These are phyloP conservation scores for Sminthopsis crassicaudata DNA, from an alignment of 2,113 vertebrate species.

Conservation along the genomic window DNA sequence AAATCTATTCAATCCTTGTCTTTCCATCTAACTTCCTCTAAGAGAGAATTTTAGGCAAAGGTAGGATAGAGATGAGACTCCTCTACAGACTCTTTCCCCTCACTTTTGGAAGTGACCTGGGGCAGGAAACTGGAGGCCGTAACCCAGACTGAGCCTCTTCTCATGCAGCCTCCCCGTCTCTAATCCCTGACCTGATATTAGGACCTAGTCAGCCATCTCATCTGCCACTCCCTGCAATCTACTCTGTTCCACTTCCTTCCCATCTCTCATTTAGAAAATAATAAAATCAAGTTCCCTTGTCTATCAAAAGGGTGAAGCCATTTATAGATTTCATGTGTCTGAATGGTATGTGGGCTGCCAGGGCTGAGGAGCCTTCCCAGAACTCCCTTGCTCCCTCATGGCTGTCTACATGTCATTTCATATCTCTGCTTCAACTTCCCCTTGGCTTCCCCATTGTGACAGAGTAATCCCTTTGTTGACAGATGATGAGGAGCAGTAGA, in stretches of 20 bases:
- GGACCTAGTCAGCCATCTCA: not conserved
- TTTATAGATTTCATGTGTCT: not conserved
- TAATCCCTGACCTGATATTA: not conserved
- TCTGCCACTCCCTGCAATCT: not conserved
- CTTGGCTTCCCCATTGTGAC: not conserved
- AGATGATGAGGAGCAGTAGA: not conserved
- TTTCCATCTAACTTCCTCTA: not conserved
- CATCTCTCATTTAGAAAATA: not conserved
- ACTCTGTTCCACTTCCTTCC: not conserved
- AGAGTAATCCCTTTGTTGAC: not conserved
- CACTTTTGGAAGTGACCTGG: not conserved
- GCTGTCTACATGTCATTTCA: not conserved
- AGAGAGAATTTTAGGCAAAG: not conserved
- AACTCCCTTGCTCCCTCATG: not conserved
- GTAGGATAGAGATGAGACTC: not conserved
- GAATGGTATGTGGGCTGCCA: not conserved
- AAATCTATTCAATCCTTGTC: too few species aligned
- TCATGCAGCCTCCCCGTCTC: not conserved
- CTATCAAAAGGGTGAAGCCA: not conserved
- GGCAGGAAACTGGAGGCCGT: not conserved
- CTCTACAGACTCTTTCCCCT: not conserved
- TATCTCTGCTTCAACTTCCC: not conserved
- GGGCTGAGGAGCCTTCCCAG: not conserved
- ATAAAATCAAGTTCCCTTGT: not conserved
- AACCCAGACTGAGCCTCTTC: not conserved